phyloP scores from a whole-genome alignment of 2,888 invertebrate genomes.

The Nymphalis polychloros region DNA sequence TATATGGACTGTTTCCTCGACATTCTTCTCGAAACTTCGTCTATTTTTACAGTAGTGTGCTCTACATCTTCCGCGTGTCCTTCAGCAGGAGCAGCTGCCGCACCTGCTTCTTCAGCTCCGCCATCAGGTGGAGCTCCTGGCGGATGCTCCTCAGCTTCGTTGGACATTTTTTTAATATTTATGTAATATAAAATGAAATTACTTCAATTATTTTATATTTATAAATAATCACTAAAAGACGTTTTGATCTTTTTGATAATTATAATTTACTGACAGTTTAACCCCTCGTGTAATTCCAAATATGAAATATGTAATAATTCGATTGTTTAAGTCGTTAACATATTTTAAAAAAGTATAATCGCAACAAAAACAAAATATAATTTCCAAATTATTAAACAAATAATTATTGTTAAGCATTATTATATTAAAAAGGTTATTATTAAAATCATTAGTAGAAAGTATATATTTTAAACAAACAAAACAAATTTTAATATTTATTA shows the following conservation, averaged over 20 bases:
- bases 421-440: too few relatives aligned
- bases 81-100: slow-evolving; percentile 30
- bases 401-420: too few relatives aligned
- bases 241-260: slow-evolving; percentile 1
- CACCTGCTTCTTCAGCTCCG: slow-evolving; percentile 36
- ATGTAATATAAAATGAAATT: slow-evolving; percentile 1
- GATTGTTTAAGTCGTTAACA: neutral
- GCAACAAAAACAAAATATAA: neutral
- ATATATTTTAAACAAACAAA: too few relatives aligned
- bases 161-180: slow-evolving; percentile 47
- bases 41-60: slow-evolving; percentile 49
- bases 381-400: neutral
- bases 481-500: too few relatives aligned
- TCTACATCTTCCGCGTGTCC: slow-evolving; percentile 48
- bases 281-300: neutral
- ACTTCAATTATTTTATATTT: slow-evolving; percentile 7
- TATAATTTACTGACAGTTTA: neutral
- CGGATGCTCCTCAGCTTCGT: slow-evolving; percentile 47
- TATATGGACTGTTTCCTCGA: slow-evolving; percentile 48
- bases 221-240: neutral
- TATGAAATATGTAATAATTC: slow-evolving; percentile 1
- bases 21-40: slow-evolving; percentile 45
- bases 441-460: too few relatives aligned
- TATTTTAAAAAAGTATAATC: neutral
- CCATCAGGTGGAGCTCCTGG: slow-evolving; percentile 39